Evolutionary conservation across 2,113 vertebrate genomes (phyloP), one percentile per base, ranked within the genome.

Genomic region (Condylura cristata): DNA sequence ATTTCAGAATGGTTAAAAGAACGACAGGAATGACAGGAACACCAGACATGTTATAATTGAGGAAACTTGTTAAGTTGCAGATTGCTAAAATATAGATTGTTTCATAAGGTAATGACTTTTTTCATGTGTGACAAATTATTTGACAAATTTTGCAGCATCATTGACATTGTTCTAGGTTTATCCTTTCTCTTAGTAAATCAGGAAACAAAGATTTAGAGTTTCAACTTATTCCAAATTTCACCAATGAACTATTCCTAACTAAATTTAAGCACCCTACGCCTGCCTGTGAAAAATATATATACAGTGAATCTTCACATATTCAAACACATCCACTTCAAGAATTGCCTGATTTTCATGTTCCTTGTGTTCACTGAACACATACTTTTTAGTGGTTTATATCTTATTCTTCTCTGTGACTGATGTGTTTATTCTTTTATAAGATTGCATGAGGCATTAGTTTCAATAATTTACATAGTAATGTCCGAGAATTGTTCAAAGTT

Each of bases 121-220:
- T 48, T 70, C 37, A 56, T 74, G 32, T 89, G 39, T 75, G 41
- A 20, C 46, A 91, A 34, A 12, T 76, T 75, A 39, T 66, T 86
- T 71, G 16, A 65, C 61, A 79, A 28, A 51, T 60, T 90, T 93
- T 14, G 28, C 41, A 71, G 6, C 7, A 61, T 71, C 30, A 48
- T 58, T 78, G 32, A 28, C 71, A 17, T 12, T 84, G 32, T 80
- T 83, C 22, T 89, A 51, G 51, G 6, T 53, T 32, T 72, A 88
- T 11, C n/a, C 44, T 82, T 81, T 90, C 30, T 89, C n/a, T 78
- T 79, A 78, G 37, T 22, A 94, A 75, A n/a, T 56, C 37, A 65
- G 41, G 32, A 85, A 79, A 39, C 9, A 74, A 71, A 89, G 20
- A 3, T 12, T 20, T 76, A 53, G 48, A 89, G 18, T 1, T 39